Conservation (phyloP, 2,113 vertebrate genomes). For the Clinocottus analis region DNA sequence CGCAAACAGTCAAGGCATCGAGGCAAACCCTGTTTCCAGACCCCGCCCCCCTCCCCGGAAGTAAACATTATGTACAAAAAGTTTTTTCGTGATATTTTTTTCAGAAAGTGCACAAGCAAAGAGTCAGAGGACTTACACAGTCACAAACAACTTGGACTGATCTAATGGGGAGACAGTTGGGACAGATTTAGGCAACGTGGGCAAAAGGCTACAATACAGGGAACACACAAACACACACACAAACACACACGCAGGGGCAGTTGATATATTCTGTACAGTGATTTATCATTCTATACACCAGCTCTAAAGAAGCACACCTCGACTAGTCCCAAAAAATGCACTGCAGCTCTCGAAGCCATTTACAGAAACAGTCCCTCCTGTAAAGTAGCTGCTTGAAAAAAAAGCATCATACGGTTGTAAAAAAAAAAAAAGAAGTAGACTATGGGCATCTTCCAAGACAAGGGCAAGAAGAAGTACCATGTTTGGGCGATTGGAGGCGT, state of each 20-base stretch:
- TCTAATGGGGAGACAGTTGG: conserved; percentile 7
- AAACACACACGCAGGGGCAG: conserved; percentile 10
- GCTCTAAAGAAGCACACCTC: conserved; percentile 40
- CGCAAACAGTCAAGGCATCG: conserved; percentile 36
- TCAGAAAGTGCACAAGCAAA: conserved; percentile 69
- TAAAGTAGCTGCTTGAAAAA: conserved; percentile 29
- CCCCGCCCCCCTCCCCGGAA: neutral
- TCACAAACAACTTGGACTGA: conserved; percentile 6
- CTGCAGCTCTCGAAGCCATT: conserved; percentile 27
- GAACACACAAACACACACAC: conserved; percentile 9
- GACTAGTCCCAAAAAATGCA: conserved; percentile 27
- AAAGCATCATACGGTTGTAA: conserved; percentile 14
- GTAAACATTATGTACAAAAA: conserved; percentile 70
- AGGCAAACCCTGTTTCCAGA: conserved; percentile 44
- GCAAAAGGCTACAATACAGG: conserved; percentile 2
- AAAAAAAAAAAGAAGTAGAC: conserved; percentile 23
- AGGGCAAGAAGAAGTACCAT: conserved; percentile 66
- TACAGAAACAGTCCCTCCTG: conserved; percentile 38
- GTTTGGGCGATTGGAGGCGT: conserved; percentile 35
- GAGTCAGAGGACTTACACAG: conserved; percentile 18
- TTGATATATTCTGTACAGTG: conserved; percentile 56
- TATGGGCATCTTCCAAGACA: conserved; percentile 31
- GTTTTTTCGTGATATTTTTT: conserved; percentile 3
- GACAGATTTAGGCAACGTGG: conserved; percentile 11
- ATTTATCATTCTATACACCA: conserved; percentile 53